phyloP scores from a whole-genome alignment of 2,113 vertebrate genomes.

The Echinops telfairi region DNA sequence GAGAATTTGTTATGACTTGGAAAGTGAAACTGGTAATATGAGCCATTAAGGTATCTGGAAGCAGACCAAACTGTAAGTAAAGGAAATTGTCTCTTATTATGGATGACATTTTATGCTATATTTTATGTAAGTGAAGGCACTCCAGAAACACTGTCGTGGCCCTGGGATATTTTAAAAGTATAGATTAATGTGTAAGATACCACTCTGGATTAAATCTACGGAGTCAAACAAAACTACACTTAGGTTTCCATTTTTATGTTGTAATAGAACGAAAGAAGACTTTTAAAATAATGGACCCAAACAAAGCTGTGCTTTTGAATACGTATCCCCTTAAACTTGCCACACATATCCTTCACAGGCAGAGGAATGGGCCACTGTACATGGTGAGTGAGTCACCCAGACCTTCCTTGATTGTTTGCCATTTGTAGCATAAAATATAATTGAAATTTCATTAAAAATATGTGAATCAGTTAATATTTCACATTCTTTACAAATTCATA shows the following conservation, averaged over 20 bases:
- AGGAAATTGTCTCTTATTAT: constrained; percentile 54
- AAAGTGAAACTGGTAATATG: neutral
- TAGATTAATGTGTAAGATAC: constrained; percentile 70
- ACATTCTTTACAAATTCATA: neutral
- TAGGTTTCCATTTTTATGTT: constrained; percentile 51
- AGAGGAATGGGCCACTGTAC: neutral
- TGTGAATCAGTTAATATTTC: neutral
- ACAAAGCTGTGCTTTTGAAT: constrained; percentile 70
- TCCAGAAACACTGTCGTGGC: constrained; percentile 14
- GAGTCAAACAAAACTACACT: constrained; percentile 52
- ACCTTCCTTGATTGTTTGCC: neutral
- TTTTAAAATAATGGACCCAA: constrained; percentile 67
- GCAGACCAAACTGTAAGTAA: constrained; percentile 35
- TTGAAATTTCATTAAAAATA: neutral
- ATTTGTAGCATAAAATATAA: neutral
- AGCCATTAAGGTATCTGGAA: constrained; percentile 50
- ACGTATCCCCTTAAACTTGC: constrained; percentile 52
- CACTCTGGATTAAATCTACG: constrained; percentile 65
- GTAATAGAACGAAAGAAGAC: constrained; percentile 8
- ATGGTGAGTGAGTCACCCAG: neutral
- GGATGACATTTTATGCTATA: constrained; percentile 23
- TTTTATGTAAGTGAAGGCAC: constrained; percentile 57
- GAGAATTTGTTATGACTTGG: constrained; percentile 6
- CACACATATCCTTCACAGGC: constrained; percentile 35
- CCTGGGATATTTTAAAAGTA: constrained; percentile 60